phyloP scores from a whole-genome alignment of 2,113 vertebrate genomes.

The Clarias macrocephalus region DNA sequence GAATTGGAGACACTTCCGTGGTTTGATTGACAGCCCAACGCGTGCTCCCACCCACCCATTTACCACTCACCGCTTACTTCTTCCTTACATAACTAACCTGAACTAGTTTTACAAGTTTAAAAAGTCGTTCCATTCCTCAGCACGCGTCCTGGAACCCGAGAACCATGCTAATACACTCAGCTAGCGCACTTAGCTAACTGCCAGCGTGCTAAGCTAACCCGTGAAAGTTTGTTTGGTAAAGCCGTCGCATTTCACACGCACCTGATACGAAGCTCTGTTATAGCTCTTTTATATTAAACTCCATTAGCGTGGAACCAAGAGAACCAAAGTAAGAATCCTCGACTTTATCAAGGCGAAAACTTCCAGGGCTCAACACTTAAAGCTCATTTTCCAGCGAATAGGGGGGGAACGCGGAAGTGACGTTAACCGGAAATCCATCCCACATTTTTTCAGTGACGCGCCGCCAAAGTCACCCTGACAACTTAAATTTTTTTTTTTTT shows the following conservation, averaged over 20 bases:
- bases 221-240: background rate
- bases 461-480: slow-evolving; percentile 42
- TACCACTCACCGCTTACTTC: no score
- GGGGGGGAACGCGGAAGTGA: slow-evolving; percentile 44
- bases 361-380: slow-evolving; percentile 45
- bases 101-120: background rate
- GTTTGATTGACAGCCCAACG: slow-evolving; percentile 42
- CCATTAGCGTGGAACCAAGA: slow-evolving; percentile 43
- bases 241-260: slow-evolving; percentile 43
- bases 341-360: slow-evolving; percentile 29
- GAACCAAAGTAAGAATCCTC: slow-evolving; percentile 21
- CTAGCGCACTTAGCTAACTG: slow-evolving; percentile 35
- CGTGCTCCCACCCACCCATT: no score
- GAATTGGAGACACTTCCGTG: background rate
- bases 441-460: slow-evolving; percentile 18
- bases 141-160: background rate
- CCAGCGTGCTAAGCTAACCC: slow-evolving; percentile 43
- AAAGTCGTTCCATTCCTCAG: background rate
- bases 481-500: background rate
- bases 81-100: background rate
- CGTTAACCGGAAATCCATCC: slow-evolving; percentile 39
- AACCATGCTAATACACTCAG: slow-evolving; percentile 44
- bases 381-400: slow-evolving; percentile 48
- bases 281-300: slow-evolving; percentile 42
- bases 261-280: slow-evolving; percentile 43